Percentiles rank a stretch among this genome's conserved stretches.
Conservation (phyloP, 2,797 vertebrate species). For the Smutsia gigantea region DNA sequence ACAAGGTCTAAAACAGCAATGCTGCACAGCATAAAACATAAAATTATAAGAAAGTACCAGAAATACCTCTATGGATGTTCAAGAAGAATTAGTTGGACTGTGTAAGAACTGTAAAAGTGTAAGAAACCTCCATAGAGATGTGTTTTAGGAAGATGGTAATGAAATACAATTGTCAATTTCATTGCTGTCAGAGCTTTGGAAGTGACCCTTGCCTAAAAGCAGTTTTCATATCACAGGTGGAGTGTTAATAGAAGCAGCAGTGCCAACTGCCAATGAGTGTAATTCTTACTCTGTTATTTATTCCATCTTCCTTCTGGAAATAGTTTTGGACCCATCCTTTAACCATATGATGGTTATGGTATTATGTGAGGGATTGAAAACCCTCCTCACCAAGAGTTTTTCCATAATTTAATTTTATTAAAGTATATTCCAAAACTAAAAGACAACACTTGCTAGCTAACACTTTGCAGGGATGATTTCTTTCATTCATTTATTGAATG, state of each 20-base stretch:
- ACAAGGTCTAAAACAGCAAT: not conserved
- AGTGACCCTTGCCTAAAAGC: not conserved
- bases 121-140: not conserved
- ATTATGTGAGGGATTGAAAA: conserved; percentile 36
- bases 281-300: not conserved
- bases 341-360: not conserved
- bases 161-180: conserved; percentile 43
- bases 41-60: not conserved
- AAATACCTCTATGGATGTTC: not conserved
- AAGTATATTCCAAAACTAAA: conserved; percentile 21
- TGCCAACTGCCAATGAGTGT: not conserved
- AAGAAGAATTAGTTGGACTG: not conserved
- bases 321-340: not conserved
- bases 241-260: conserved; percentile 30
- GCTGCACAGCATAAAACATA: not conserved
- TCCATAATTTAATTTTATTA: not conserved
- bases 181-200: not conserved
- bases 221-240: not conserved
- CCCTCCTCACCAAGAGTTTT: not conserved
- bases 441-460: not conserved
- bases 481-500: conserved; percentile 20
- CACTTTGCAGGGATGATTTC: not conserved
- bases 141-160: conserved; percentile 34
- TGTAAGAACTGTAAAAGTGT: not conserved
- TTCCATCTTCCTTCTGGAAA: conserved; percentile 21